Percentiles rank a stretch among this genome's conserved stretches.
phyloP scores from a whole-genome alignment of 2,113 vertebrate species.

The Heterotis niloticus region DNA sequence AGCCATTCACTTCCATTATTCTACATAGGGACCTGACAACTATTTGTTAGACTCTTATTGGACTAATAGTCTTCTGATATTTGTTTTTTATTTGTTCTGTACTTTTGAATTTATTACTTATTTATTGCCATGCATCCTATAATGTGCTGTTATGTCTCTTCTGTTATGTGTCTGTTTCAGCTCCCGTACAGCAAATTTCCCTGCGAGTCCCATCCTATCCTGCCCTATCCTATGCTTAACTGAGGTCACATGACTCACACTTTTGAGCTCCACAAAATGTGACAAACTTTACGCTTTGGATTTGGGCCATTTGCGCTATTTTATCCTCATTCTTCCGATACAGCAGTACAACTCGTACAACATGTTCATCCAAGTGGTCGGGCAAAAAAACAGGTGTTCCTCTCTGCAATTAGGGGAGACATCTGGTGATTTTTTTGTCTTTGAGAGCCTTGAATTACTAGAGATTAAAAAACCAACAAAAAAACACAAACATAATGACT shows the following conservation, averaged over 20 bases:
- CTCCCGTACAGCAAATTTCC: too few relatives aligned
- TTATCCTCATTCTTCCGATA: neutral
- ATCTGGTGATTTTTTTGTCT: constrained; percentile 4
- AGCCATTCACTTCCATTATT: too few relatives aligned
- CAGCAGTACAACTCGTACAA: neutral
- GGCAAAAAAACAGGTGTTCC: constrained; percentile 4
- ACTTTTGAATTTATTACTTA: too few relatives aligned
- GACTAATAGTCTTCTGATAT: too few relatives aligned
- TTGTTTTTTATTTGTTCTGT: too few relatives aligned
- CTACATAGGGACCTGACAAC: too few relatives aligned
- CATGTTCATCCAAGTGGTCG: neutral
- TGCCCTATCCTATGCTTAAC: too few relatives aligned
- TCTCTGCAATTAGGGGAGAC: neutral
- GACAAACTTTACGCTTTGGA: neutral
- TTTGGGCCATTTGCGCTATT: neutral
- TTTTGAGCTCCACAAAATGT: neutral
- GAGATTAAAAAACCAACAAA: neutral
- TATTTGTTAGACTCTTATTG: too few relatives aligned
- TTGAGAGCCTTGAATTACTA: neutral
- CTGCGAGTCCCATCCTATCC: too few relatives aligned
- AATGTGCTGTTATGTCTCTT: too few relatives aligned
- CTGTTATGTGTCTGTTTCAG: too few relatives aligned
- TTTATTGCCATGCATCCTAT: too few relatives aligned
- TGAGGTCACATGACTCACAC: neutral
- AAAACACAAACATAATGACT: neutral